Conservation (phyloP, 1,140 invertebrate species). For the Cardiocondyla obscurior region DNA sequence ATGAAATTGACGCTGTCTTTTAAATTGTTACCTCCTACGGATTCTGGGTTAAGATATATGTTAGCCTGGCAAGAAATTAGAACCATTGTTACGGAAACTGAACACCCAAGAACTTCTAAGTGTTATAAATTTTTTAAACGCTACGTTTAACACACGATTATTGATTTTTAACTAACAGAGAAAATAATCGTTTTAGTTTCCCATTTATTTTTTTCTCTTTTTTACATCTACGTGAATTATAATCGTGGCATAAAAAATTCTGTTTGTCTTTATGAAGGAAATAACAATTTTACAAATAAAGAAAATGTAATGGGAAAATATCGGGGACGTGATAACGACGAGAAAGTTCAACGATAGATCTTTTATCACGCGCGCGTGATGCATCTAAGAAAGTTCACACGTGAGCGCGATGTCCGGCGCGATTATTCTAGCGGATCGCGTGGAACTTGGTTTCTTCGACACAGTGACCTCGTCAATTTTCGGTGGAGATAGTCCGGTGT, state of each 20-base stretch:
- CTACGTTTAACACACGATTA: not conserved
- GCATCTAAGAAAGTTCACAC: not conserved
- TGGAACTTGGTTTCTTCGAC: constrained; percentile 35
- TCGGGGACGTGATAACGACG: not conserved
- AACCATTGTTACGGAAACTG: not conserved
- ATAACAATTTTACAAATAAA: not conserved
- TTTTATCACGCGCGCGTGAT: not conserved
- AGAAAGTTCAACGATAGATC: constrained; percentile 26
- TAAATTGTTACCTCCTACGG: not conserved
- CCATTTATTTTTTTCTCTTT: not conserved
- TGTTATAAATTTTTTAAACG: not conserved
- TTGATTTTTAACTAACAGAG: not conserved
- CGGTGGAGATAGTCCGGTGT: constrained; percentile 29
- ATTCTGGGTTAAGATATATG: not conserved
- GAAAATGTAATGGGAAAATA: not conserved
- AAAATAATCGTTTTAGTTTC: not conserved
- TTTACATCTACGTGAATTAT: not conserved
- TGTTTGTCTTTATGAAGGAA: not conserved
- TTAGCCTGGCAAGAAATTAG: not conserved
- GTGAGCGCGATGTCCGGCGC: constrained; percentile 5
- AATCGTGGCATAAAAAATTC: not conserved
- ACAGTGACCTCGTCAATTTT: constrained; percentile 69
- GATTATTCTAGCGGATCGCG: constrained; percentile 18
- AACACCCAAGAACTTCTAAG: not conserved
- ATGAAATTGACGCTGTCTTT: not conserved